These are phyloP conservation scores for Coelinius sp. DNA, from an alignment of 2,888 invertebrate genomes.

Conservation along the genomic window DNA sequence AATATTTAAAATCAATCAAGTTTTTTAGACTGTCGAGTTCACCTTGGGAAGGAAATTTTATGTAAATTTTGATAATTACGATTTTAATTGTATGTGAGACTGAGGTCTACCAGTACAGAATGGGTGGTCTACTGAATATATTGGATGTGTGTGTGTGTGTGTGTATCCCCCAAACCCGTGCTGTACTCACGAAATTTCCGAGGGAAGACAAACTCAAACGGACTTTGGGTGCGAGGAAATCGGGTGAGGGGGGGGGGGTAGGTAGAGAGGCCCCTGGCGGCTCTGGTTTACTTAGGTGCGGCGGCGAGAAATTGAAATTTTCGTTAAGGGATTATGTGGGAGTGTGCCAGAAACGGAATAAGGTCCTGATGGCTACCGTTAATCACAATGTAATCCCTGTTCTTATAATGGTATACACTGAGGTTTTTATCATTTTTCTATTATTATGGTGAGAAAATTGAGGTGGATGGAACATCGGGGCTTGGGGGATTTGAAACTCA, in stretches of 20 bases:
- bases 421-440: conserved; percentile 2
- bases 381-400: conserved; percentile 63
- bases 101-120: not conserved
- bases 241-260: conserved; percentile 4
- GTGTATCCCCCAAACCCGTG: conserved; percentile 31
- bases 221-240: conserved; percentile 25
- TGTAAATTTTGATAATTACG: conserved; percentile 24
- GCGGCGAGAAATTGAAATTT: conserved; percentile 68
- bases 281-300: conserved; percentile 62
- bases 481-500: not conserved
- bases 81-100: conserved; percentile 22
- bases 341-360: conserved; percentile 56
- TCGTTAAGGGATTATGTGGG: conserved; percentile 65
- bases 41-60: conserved; percentile 4
- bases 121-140: conserved; percentile 11
- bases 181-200: conserved; percentile 39
- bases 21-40: not conserved
- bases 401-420: conserved; percentile 53
- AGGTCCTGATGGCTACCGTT: conserved; percentile 57
- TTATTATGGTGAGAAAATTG: not conserved
- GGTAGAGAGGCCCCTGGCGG: conserved; percentile 33
- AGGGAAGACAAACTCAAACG: conserved; percentile 39
- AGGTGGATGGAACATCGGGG: not conserved
- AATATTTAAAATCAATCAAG: conserved; percentile 4
- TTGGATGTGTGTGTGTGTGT: conserved; percentile 18